Evolutionary conservation across 2,888 invertebrate species (phyloP).

Genomic region (Pimpla rufipes): DNA sequence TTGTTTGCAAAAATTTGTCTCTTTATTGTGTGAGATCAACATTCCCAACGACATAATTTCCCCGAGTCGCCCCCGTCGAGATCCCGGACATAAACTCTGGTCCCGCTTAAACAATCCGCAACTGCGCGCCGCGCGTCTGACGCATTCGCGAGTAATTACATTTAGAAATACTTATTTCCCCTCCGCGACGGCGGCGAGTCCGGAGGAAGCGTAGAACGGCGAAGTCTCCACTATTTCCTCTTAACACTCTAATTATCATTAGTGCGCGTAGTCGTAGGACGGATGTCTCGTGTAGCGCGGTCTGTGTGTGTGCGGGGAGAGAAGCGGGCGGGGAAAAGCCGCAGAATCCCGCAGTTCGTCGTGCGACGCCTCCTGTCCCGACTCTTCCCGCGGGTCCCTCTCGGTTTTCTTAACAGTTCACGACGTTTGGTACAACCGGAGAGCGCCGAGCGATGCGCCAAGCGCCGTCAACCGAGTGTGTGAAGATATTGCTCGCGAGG

Average conservation of each 20-base stretch:
- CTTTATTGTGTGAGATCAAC: neutral
- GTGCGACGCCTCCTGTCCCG: constrained; percentile 2
- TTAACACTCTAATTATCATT: constrained; percentile 84
- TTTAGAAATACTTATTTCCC: constrained; percentile 63
- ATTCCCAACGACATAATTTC: constrained; percentile 6
- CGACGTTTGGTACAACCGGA: constrained; percentile 48
- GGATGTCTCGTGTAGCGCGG: neutral
- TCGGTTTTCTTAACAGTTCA: constrained; percentile 76
- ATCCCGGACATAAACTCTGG: neutral
- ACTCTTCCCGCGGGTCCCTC: constrained; percentile 48
- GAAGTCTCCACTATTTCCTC: constrained; percentile 77
- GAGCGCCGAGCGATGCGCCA: no score
- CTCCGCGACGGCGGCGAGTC: neutral
- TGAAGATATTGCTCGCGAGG: constrained; percentile 78
- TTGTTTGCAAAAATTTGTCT: constrained; percentile 20
- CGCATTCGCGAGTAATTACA: constrained; percentile 64
- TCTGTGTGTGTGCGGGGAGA: neutral
- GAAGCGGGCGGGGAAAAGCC: constrained; percentile 56
- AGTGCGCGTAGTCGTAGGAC: constrained; percentile 65
- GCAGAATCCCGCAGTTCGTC: constrained; percentile 52
- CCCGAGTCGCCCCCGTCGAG: neutral
- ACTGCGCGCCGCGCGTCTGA: constrained; percentile 23
- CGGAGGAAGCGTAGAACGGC: constrained; percentile 46
- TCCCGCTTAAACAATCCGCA: neutral
- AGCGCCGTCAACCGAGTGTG: constrained; percentile 41